These are phyloP conservation scores for Nothoprocta pentlandii DNA, from an alignment of 2,113 vertebrate genomes.

Conservation along the genomic window DNA sequence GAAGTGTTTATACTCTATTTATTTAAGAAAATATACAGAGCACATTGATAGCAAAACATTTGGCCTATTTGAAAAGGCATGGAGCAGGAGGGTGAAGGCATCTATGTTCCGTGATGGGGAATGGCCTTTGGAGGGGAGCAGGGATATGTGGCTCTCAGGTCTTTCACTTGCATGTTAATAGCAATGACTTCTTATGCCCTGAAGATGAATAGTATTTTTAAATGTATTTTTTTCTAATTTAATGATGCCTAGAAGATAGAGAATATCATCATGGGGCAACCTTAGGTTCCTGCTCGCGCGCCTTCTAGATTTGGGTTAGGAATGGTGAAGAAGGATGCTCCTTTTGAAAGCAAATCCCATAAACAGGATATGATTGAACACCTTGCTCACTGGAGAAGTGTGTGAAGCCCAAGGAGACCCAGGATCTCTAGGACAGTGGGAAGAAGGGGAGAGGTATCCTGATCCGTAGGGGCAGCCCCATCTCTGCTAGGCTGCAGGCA, in stretches of 20 bases:
- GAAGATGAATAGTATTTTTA: neutral
- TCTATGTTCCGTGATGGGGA: neutral
- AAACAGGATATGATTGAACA: neutral
- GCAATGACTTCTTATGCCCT: neutral
- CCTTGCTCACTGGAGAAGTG: neutral
- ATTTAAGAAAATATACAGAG: neutral
- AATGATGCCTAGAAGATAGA: neutral
- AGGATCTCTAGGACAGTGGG: rapidly evolving
- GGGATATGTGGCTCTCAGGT: neutral
- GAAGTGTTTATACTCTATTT: conserved; percentile 38
- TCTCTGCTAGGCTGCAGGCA: neutral
- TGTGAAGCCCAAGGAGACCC: neutral
- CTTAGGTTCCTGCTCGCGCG: neutral
- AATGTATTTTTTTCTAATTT: neutral
- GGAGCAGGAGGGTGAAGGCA: neutral
- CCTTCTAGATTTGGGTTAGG: neutral
- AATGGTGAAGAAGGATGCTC: neutral
- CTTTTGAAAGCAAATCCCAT: neutral
- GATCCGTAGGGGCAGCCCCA: neutral
- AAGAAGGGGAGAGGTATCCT: neutral
- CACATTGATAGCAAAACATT: neutral
- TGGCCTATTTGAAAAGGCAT: neutral
- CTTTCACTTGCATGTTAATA: neutral
- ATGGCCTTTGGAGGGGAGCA: neutral
- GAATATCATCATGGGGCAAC: neutral